Base-by-base conservation (phyloP, 23 tunicate genomes). In the Halocynthia aurantium region DNA sequence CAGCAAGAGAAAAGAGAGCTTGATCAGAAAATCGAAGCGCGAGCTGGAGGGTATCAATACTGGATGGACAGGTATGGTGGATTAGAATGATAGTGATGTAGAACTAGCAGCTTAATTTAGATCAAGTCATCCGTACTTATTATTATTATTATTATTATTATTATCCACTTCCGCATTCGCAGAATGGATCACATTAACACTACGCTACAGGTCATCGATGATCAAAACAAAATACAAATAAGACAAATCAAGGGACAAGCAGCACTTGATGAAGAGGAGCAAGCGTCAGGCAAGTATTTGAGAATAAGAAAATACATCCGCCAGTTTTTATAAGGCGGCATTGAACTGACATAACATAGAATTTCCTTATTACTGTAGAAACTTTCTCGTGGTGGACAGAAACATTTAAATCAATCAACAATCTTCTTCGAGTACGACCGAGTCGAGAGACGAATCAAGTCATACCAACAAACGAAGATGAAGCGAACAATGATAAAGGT, bases 11-110 rank as follows among this genome's bases (percentile, higher is more conserved):
- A 65, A 50, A 69, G 67, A 68, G 87, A 84, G 53, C 53, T 84
- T 21, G 80, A 68, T 76, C 78, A 84, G 75, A 80, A 84, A 69
- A 76, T 84, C 8, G 87, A 84, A 69, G 87, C 77, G 75, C 77
- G 87, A 82, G 87, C 77, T 6, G 87, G 87, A 17, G 87, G 87
- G 8, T 84, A 76, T 57, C 82, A 84, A 53, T 84, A 84, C 82
- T 84, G 87, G 87, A 71, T 84, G 71, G 77, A 84, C 82, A 84
- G 87, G 87, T 84, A 50, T 4, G 44, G 44, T 4, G 44, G 44
- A 31, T 31, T 31, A 31, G 4, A 31, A 31, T 31, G 4, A 31
- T 31, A 31, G 44, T 1, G 44, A 31, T 31, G 44, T 31, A 31
- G 44, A 31, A 31, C 44, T 31, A 31, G 44, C 44, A 31, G 44